Conservation (phyloP, 2,797 vertebrate genomes). For the Acanthopagrus latus region DNA sequence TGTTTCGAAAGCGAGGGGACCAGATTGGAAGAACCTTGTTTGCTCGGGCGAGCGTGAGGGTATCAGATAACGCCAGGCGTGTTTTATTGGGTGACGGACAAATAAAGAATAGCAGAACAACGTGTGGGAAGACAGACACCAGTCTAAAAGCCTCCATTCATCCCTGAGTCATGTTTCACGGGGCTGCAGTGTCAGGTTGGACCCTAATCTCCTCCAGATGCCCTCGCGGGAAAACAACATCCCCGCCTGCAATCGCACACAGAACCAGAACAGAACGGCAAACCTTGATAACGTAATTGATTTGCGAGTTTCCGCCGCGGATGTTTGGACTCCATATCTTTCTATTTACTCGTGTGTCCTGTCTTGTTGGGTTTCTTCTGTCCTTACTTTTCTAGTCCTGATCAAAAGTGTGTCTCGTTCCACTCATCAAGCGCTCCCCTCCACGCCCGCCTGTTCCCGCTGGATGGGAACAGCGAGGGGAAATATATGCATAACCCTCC, state of each 20-base stretch:
- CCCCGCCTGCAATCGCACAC: background rate
- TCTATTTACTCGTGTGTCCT: slow-evolving; percentile 18
- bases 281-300: slow-evolving; percentile 55
- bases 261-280: slow-evolving; percentile 28
- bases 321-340: slow-evolving; percentile 25
- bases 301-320: slow-evolving; percentile 32
- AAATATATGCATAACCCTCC: slow-evolving; percentile 79
- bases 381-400: slow-evolving; percentile 38
- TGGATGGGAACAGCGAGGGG: slow-evolving; percentile 71
- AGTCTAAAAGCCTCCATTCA: slow-evolving; percentile 79
- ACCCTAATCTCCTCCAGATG: slow-evolving; percentile 86
- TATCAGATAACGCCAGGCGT: slow-evolving; percentile 69
- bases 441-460: slow-evolving; percentile 58
- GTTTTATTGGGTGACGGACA: slow-evolving; percentile 84
- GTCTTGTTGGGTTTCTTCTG: slow-evolving; percentile 34
- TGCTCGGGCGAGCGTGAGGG: slow-evolving; percentile 32
- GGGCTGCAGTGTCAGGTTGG: slow-evolving; percentile 77
- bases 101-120: slow-evolving; percentile 82
- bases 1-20: slow-evolving; percentile 22
- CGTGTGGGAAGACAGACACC: slow-evolving; percentile 80
- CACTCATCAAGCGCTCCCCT: slow-evolving; percentile 44
- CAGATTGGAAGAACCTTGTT: slow-evolving; percentile 53
- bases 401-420: slow-evolving; percentile 66
- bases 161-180: slow-evolving; percentile 84
- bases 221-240: slow-evolving; percentile 65